phyloP scores from a whole-genome alignment of 2,797 vertebrate genomes.

The Tapirus indicus region DNA sequence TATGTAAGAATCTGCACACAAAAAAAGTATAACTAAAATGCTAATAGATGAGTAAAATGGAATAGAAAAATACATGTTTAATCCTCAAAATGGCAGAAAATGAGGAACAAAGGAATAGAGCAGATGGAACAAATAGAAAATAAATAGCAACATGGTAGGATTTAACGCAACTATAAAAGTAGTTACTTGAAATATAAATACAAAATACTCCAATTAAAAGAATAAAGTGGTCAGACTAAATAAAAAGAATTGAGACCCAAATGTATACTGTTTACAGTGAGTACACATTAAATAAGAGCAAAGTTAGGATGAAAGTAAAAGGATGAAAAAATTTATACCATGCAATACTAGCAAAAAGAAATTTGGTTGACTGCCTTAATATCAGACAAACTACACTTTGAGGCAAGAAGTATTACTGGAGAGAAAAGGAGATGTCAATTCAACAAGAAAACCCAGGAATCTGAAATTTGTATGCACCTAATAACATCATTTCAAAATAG shows the following conservation, averaged over 20 bases:
- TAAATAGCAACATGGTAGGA: not conserved
- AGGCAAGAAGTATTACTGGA: not conserved
- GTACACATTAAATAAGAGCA: not conserved
- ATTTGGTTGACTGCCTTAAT: not conserved
- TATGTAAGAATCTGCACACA: not conserved
- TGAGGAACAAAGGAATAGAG: not conserved
- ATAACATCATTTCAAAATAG: not conserved
- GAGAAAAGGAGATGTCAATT: not conserved
- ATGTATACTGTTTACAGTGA: not conserved
- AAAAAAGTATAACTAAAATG: not conserved
- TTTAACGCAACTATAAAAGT: not conserved
- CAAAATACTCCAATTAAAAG: not conserved
- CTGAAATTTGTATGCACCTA: not conserved
- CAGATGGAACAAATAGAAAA: conserved; percentile 1
- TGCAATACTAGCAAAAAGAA: not conserved
- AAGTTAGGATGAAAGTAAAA: not conserved
- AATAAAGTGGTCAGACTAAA: not conserved
- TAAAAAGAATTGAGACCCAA: not conserved
- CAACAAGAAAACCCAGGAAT: conserved; percentile 17
- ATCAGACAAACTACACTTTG: not conserved
- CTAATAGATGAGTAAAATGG: not conserved
- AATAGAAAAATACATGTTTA: not conserved
- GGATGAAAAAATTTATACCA: not conserved
- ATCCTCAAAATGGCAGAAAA: conserved; percentile 28
- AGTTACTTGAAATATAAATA: not conserved